Evolutionary conservation across 2,888 invertebrate genomes (phyloP).

Genomic region (Alsophila aescularia): DNA sequence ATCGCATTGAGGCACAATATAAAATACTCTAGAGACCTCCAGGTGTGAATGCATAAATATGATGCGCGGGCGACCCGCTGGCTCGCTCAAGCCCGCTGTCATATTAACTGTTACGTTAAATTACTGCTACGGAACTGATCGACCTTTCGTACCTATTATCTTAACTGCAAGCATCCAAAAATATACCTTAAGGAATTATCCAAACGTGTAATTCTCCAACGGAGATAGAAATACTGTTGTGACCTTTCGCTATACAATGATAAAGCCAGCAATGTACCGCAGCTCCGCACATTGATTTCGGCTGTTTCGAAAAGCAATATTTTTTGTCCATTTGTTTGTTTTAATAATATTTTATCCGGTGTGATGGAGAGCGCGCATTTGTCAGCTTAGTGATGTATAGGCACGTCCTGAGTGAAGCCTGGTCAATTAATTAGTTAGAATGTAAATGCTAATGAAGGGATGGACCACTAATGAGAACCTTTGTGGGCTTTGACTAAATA

Average conservation of each 20-base stretch:
- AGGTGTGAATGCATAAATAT: slow-evolving; percentile 84
- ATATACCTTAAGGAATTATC: slow-evolving; percentile 24
- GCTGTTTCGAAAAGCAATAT: slow-evolving; percentile 80
- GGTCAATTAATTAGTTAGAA: slow-evolving; percentile 77
- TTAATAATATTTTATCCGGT: slow-evolving; percentile 83
- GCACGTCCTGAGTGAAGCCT: slow-evolving; percentile 64
- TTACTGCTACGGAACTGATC: slow-evolving; percentile 77
- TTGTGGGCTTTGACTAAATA: slow-evolving; percentile 17
- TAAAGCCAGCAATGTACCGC: slow-evolving; percentile 63
- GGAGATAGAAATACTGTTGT: slow-evolving; percentile 24
- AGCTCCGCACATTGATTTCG: slow-evolving; percentile 83
- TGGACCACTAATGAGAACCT: slow-evolving; percentile 57
- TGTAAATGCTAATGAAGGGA: slow-evolving; percentile 74
- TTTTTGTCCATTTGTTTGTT: slow-evolving; percentile 84
- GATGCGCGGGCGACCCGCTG: slow-evolving; percentile 80
- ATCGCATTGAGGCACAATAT: slow-evolving; percentile 66
- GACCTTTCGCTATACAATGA: slow-evolving; percentile 42
- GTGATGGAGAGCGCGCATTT: slow-evolving; percentile 83
- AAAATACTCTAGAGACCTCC: slow-evolving; percentile 79
- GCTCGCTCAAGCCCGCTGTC: slow-evolving; percentile 82
- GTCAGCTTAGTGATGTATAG: slow-evolving; percentile 80
- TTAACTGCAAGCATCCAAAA: slow-evolving; percentile 43
- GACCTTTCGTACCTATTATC: slow-evolving; percentile 71
- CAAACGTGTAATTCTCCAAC: slow-evolving; percentile 38
- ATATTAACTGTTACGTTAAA: slow-evolving; percentile 85